Percentiles rank a stretch among this genome's conserved stretches.
These are phyloP conservation scores for Drosophila rellima DNA, from an alignment of 2,888 invertebrate species.

Conservation along the genomic window DNA sequence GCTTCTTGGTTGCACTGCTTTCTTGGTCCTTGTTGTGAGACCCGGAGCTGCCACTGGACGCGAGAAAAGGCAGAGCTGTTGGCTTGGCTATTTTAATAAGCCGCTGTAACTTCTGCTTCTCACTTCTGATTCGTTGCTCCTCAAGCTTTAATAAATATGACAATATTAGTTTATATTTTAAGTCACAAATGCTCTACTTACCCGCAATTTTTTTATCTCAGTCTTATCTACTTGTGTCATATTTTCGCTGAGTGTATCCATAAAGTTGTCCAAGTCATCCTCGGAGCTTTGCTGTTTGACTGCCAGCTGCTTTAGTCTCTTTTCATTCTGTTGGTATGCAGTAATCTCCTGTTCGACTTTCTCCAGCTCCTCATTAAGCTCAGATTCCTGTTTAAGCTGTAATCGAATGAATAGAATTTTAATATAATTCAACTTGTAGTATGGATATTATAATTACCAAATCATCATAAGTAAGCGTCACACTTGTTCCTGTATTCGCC, in stretches of 20 bases:
- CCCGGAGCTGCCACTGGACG: slow-evolving; percentile 56
- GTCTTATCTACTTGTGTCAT: slow-evolving; percentile 88
- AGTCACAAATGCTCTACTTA: slow-evolving; percentile 59
- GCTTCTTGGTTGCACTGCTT: slow-evolving; percentile 47
- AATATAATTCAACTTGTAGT: background rate
- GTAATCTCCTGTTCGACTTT: slow-evolving; percentile 87
- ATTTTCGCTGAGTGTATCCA: slow-evolving; percentile 89
- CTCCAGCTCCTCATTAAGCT: slow-evolving; percentile 88
- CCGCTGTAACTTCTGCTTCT: slow-evolving; percentile 89
- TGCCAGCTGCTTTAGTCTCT: slow-evolving; percentile 77
- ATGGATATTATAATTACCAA: slow-evolving; percentile 86
- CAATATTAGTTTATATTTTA: background rate
- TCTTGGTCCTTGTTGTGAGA: slow-evolving; percentile 18
- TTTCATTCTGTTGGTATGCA: slow-evolving; percentile 85
- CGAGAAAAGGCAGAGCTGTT: slow-evolving; percentile 87
- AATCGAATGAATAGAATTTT: background rate
- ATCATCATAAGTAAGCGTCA: slow-evolving; percentile 88
- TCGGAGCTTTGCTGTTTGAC: slow-evolving; percentile 82
- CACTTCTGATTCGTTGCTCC: slow-evolving; percentile 89
- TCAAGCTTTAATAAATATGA: slow-evolving; percentile 86
- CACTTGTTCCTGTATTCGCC: slow-evolving; percentile 66
- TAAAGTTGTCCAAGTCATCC: slow-evolving; percentile 94
- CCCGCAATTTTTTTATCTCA: slow-evolving; percentile 88
- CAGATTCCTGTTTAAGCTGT: slow-evolving; percentile 80
- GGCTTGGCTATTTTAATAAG: slow-evolving; percentile 92